Evolutionary conservation across 2,888 invertebrate species (phyloP).

Genomic region (Catocala nupta): DNA sequence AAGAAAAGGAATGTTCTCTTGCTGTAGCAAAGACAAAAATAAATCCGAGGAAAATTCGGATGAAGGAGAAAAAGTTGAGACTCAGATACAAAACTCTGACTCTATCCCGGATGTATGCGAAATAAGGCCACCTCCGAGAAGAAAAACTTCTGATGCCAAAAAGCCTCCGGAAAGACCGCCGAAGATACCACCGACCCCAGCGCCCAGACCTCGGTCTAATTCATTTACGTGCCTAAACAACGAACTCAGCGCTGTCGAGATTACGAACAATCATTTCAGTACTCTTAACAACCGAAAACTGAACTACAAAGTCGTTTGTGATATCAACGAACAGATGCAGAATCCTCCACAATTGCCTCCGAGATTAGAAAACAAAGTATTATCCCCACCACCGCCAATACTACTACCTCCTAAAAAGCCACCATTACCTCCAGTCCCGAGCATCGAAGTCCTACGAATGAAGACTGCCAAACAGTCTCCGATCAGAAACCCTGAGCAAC

Average conservation of each 20-base stretch:
- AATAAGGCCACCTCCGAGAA: constrained; percentile 89
- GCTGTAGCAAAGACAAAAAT: constrained; percentile 89
- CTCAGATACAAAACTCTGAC: constrained; percentile 74
- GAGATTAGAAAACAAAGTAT: constrained; percentile 72
- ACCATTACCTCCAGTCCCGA: constrained; percentile 90
- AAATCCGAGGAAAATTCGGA: constrained; percentile 84
- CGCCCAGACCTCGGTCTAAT: constrained; percentile 86
- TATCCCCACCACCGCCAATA: constrained; percentile 84
- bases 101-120: constrained; percentile 82
- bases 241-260: constrained; percentile 78
- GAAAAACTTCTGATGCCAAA: constrained; percentile 84
- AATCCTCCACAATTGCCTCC: constrained; percentile 87
- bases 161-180: constrained; percentile 91
- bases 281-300: constrained; percentile 80
- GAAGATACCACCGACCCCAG: constrained; percentile 85
- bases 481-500: constrained; percentile 78
- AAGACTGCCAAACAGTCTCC: constrained; percentile 84
- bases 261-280: constrained; percentile 78
- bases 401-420: constrained; percentile 91
- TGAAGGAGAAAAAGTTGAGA: constrained; percentile 73
- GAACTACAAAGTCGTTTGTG: constrained; percentile 81
- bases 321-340: constrained; percentile 76
- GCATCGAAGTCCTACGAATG: constrained; percentile 87
- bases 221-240: constrained; percentile 84
- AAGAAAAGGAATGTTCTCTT: constrained; percentile 91